Evolutionary conservation across 2,888 invertebrate genomes (phyloP).

Genomic region (Lithophane ornitopus): DNA sequence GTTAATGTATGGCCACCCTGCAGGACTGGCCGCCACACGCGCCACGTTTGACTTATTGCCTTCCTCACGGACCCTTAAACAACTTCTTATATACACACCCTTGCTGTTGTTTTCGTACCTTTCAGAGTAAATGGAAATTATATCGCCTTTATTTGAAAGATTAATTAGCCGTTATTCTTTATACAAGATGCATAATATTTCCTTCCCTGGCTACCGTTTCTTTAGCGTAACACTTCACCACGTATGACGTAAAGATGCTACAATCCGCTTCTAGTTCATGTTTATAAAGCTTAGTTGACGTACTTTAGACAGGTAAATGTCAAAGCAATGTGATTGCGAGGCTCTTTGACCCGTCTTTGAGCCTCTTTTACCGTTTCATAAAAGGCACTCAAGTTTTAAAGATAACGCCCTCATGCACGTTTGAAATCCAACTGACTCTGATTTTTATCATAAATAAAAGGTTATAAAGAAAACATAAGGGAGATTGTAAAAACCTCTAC

Average conservation of each 20-base stretch:
- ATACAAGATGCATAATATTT: neutral
- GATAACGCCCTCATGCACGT: constrained; percentile 45
- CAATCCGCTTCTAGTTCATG: neutral
- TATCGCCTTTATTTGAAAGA: neutral
- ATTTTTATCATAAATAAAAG: neutral
- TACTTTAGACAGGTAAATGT: constrained; percentile 16
- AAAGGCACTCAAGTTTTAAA: constrained; percentile 33
- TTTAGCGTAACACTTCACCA: neutral
- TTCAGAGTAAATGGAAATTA: neutral
- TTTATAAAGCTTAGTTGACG: neutral
- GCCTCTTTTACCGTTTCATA: constrained; percentile 16
- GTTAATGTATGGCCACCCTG: constrained; percentile 27
- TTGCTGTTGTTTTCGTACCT: neutral
- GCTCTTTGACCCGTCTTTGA: constrained; percentile 46
- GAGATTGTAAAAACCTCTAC: neutral
- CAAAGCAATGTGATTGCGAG: constrained; percentile 27
- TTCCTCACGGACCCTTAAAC: constrained; percentile 16
- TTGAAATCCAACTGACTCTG: neutral
- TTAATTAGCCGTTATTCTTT: neutral
- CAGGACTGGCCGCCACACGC: constrained; percentile 1
- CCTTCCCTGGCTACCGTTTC: neutral
- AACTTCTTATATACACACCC: constrained; percentile 3
- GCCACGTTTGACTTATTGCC: constrained; percentile 40
- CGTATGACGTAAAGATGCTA: neutral
- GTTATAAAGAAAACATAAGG: neutral